Evolutionary conservation across 2,797 vertebrate species (phyloP).

Genomic region (Thamnophis elegans): DNA sequence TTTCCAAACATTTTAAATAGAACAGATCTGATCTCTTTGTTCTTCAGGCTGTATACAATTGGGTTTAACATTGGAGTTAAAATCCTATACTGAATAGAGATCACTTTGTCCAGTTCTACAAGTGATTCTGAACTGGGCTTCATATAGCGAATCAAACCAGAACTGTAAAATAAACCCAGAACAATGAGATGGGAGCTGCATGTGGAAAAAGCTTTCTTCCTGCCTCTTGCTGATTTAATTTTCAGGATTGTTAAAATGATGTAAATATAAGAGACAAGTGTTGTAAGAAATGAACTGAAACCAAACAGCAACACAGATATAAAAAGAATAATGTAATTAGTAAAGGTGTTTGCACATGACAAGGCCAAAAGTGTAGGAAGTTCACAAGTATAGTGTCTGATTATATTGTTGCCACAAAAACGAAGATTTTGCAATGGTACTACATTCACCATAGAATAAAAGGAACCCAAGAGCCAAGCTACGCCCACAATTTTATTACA

Average conservation of each 20-base stretch:
- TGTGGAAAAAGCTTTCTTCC: neutral
- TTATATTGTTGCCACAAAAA: neutral
- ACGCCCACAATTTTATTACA: neutral
- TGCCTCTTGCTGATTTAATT: neutral
- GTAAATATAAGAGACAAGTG: neutral
- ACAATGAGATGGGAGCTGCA: constrained; percentile 41
- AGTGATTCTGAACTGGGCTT: constrained; percentile 26
- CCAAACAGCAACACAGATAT: neutral
- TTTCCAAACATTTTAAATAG: neutral
- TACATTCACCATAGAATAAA: neutral
- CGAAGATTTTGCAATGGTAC: neutral
- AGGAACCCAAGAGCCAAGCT: neutral
- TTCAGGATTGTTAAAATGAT: neutral
- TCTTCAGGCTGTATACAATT: constrained; percentile 6
- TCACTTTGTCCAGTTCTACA: constrained; percentile 36
- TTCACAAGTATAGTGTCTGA: constrained; percentile 2
- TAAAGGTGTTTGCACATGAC: neutral
- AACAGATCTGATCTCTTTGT: constrained; percentile 39
- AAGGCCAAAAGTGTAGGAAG: constrained; percentile 3
- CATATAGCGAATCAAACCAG: neutral
- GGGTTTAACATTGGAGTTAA: constrained; percentile 27
- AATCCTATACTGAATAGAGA: constrained; percentile 34
- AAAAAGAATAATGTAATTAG: neutral
- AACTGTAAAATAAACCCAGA: constrained; percentile 46
- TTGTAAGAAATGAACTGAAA: neutral